phyloP scores from a whole-genome alignment of 2,797 vertebrate species.

The Perodicticus potto region DNA sequence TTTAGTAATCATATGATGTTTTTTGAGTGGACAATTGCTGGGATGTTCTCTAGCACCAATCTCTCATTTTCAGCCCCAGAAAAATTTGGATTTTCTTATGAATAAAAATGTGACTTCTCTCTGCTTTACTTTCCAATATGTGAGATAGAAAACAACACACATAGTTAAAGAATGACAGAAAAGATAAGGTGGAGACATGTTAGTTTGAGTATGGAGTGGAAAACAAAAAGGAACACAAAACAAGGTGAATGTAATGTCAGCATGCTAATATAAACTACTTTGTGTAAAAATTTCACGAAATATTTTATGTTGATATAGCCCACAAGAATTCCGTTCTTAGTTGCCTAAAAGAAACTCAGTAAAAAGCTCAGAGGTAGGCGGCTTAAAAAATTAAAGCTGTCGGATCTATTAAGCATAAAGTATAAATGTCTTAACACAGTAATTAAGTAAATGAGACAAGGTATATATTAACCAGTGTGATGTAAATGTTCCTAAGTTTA shows the following conservation, averaged over 20 bases:
- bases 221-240: neutral
- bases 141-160: slow-evolving; percentile 9
- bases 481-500: too few relatives aligned
- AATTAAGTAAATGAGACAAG: too few relatives aligned
- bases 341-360: slow-evolving; percentile 8
- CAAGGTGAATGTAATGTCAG: neutral
- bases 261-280: neutral
- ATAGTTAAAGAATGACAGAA: slow-evolving; percentile 40
- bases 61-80: neutral
- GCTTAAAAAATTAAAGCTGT: neutral
- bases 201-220: neutral
- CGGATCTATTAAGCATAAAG: too few relatives aligned
- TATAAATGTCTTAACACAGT: too few relatives aligned
- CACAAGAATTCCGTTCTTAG: neutral
- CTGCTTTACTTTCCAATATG: neutral
- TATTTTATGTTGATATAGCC: neutral
- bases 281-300: neutral
- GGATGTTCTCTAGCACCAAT: neutral
- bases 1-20: neutral
- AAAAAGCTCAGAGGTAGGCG: neutral
- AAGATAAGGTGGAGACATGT: neutral
- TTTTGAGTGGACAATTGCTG: slow-evolving; percentile 1
- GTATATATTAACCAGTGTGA: too few relatives aligned
- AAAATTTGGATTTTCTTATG: slow-evolving; percentile 54
- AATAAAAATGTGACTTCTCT: slow-evolving; percentile 57